Base-by-base conservation (phyloP, 2,113 vertebrate genomes). In the Ranitomeya imitator region DNA sequence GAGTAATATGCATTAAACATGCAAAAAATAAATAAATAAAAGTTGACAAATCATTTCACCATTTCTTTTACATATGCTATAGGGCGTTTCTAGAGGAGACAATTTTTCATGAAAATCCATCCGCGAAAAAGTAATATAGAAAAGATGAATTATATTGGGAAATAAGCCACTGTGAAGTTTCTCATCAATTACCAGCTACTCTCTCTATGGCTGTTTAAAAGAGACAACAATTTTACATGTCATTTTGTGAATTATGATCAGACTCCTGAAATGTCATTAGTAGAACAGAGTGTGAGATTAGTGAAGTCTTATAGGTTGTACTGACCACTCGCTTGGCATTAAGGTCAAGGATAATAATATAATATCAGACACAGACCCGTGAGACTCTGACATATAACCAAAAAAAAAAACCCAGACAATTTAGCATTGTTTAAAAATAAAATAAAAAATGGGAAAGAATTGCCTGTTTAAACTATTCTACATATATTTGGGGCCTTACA, bases 1-100 rank as follows among this genome's bases (percentile, higher is more conserved):
- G 90, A 88, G 60, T 92, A 91, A 93, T 93, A 93, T 90, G 91
- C 93, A 94, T 95, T 93, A 92, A 86, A 95, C 91, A 94, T 94
- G 94, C 88, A 93, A 92, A 91, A 51, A 86, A 21, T 4, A 19
- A 74, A 52, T 51, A 76, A 52, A 76, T 52, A 52, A 71, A 90
- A 93, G 93, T 92, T 94, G 92, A 94, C 90, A 92, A 93, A 94
- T 90, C 12, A 92, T 93, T 94, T 93, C 91, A 88, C 90, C 92
- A 76, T 92, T 86, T 89, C 92, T 89, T 92, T 93, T 91, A 89
- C 90, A 89, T 60, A 90, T 88, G 91, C 91, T 93, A 92, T 93
- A 83, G 91, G 91, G 92, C 54, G 90, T 90, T 90, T 88, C 91
- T 89, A 76, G 65, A 90, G 85, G 61, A 90, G 87, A 85, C 79